Conservation (phyloP, 2,113 vertebrate species). For the Stegostoma tigrinum region DNA sequence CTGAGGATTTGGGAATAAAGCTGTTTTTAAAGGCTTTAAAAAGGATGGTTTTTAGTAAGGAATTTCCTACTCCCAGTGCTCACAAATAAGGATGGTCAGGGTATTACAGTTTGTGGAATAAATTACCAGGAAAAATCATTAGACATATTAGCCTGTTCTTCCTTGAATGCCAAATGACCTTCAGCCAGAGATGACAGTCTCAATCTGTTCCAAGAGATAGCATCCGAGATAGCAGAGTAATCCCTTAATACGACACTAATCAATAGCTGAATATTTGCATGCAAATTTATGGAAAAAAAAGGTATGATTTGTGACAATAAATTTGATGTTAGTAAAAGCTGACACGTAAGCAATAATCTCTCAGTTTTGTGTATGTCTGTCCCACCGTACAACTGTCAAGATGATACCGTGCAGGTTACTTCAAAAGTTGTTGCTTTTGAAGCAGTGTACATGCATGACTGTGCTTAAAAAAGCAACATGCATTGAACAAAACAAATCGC, state of each 20-base stretch:
- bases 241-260: background rate
- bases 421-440: background rate
- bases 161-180: background rate
- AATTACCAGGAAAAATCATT: background rate
- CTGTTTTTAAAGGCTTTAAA: background rate
- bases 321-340: background rate
- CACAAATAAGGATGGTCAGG: background rate
- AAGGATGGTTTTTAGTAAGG: background rate
- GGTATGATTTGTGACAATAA: background rate
- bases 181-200: background rate
- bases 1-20: background rate
- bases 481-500: no score
- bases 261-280: background rate
- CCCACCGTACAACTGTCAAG: background rate
- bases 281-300: background rate
- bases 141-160: background rate
- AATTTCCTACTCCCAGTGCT: background rate
- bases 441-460: background rate
- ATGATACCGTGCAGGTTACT: background rate
- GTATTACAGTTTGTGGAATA: background rate
- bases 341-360: background rate
- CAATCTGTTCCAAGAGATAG: background rate
- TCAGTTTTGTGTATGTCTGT: accelerated
- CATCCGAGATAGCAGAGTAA: background rate
- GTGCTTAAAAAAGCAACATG: background rate